Base-by-base conservation (phyloP, 1,140 invertebrate genomes). In the Battus philenor region DNA sequence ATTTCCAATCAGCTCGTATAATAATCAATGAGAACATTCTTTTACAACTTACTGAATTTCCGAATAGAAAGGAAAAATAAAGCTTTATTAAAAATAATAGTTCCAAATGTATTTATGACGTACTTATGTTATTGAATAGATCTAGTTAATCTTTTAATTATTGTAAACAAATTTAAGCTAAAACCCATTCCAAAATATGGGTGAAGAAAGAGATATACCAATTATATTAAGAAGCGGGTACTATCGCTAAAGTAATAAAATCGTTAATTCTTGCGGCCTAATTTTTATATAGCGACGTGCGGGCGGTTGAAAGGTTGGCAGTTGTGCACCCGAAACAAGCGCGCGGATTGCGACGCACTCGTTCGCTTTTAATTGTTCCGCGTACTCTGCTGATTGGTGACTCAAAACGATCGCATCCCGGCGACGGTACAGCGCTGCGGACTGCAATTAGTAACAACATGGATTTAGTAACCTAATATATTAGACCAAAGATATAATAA, bases 311-410 rank as follows among this genome's bases (percentile, higher is more conserved):
- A 38, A 61, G 71, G 73, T 68, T 69, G 47, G 58, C 54, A 79
- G 76, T 80, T 80, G 70, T 46, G 59, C 27, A 59, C 34, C 68
- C 73, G 57, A 80, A 77, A 77, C 76, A 68, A 74, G 66, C 47
- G 62, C 67, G 69, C 64, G 50, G 64, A 72, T 74, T 63, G 36
- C 45, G 54, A 49, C 30, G 53, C 43, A 36, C 44, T 41, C 38
- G 22, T 11, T 27, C 38, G 52, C 53, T 51, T 49, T 59, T 67
- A 67, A 70, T 70, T 67, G 58, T 67, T 58, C 38, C 32, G 58
- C 65, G 61, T 45, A 18, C 17, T 10, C 32, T 20, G 32, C 10
- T 34, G 32, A 34, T 17, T 20, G 32, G 11, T 34, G 32, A 34
- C 32, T 34, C 32, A 34, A 18, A 18, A 17, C 16, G 32, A n/a